These are phyloP conservation scores for Labia minor DNA, from an alignment of 2,888 invertebrate species.

Conservation along the genomic window DNA sequence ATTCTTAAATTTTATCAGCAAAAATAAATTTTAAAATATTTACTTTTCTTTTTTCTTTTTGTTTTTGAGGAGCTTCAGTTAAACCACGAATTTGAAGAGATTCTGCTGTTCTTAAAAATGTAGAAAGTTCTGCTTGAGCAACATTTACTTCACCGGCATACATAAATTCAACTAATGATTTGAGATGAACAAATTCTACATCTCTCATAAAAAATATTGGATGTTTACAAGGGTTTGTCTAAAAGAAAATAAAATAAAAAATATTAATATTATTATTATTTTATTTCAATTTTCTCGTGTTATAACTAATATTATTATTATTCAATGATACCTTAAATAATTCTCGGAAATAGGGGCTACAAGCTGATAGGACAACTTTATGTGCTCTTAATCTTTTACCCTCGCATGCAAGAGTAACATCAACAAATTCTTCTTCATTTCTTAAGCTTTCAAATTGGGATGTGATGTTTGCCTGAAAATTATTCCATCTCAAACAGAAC, in stretches of 20 bases:
- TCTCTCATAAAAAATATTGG: conserved; percentile 77
- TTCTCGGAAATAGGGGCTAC: conserved; percentile 81
- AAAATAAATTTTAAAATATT: no score
- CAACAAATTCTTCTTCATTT: conserved; percentile 78
- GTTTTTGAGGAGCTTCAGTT: conserved; percentile 44
- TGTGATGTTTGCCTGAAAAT: conserved; percentile 77
- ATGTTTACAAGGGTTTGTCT: conserved; percentile 76
- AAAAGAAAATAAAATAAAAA: conserved; percentile 34
- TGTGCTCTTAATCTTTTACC: conserved; percentile 74
- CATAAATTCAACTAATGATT: conserved; percentile 72
- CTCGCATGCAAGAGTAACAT: conserved; percentile 78
- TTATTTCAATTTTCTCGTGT: neutral
- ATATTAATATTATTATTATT: neutral
- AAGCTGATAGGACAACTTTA: conserved; percentile 75
- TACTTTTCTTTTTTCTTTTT: conserved; percentile 31
- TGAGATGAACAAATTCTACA: conserved; percentile 66
- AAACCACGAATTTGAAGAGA: conserved; percentile 67
- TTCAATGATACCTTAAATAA: conserved; percentile 75
- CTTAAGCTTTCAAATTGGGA: conserved; percentile 75
- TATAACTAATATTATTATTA: no score
- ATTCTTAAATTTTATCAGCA: no score
- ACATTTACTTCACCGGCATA: conserved; percentile 77
- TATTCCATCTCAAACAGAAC: conserved; percentile 83
- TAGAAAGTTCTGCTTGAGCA: conserved; percentile 63
- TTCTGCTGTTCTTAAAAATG: conserved; percentile 66